Base-by-base conservation (phyloP, 2,113 vertebrate genomes). In the Columba livia region DNA sequence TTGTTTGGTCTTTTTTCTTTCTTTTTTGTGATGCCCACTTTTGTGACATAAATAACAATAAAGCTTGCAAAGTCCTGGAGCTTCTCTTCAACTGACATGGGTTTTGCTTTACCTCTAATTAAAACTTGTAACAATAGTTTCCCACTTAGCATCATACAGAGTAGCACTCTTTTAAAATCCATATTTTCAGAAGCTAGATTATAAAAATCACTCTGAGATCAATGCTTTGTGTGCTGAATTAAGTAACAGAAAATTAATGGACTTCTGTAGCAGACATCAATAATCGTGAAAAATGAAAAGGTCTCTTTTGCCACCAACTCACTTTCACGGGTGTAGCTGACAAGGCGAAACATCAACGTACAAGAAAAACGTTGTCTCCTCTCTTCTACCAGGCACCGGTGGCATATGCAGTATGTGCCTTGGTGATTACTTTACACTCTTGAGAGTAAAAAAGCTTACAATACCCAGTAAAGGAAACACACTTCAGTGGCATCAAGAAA, bases 61-160 rank as follows among this genome's bases (percentile, higher is more conserved):
- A 86, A 79, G 53, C 75, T 90, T 94, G 58, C 72, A 56, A 90
- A 80, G 62, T 79, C 50, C 64, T 44, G 15, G 70, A 62, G 28
- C 88, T 87, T 81, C 56, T 74, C 86, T 90, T 50, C 56, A 92
- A 17, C 6, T 90, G 21, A 85, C 3, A 1, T 24, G 79, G 29
- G 47, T 66, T 96, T 96, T 91, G 61, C 83, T 96, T 96, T 58
- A 47, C 44, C 32, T 74, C 75, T 91, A 87, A 78, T 95, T 96
- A 92, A 93, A 96, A 94, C 85, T 91, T 79, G 56, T 65, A 92
- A 73, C 74, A 88, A 86, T 54, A 57, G 13, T 36, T 89, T 94
- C 82, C 54, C 47, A 64, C 25, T 95, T 67, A 69, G n/a, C n/a
- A 42, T 67, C 44, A 48, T 14, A 48, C 15, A 12, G 15, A 47